Conservation (phyloP, 2,797 vertebrate species). For the Peromyscus nudipes region DNA sequence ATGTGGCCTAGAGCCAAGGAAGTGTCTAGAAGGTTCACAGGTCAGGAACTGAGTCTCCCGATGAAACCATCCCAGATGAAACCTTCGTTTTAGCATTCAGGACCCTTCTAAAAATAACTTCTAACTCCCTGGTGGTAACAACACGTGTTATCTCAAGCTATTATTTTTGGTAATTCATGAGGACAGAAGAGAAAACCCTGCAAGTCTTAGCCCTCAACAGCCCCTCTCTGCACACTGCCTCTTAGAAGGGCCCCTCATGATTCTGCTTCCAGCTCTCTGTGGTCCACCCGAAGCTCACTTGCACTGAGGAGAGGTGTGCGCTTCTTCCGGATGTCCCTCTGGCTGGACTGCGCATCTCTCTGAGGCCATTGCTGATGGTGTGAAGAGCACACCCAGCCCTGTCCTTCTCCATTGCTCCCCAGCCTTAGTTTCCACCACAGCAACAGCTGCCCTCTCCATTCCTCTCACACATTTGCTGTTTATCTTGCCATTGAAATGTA, state of each 20-base stretch:
- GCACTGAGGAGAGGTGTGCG: accelerated
- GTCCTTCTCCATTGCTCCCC: background rate
- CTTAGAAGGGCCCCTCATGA: background rate
- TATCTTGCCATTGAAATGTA: background rate
- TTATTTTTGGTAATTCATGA: background rate
- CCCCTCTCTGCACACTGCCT: background rate
- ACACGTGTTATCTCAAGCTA: background rate
- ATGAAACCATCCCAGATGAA: background rate
- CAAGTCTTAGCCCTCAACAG: background rate
- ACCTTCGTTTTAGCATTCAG: background rate
- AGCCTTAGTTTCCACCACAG: background rate
- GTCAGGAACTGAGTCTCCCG: background rate
- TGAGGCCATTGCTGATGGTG: background rate
- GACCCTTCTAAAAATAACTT: background rate
- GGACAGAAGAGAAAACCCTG: background rate
- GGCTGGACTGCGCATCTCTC: background rate
- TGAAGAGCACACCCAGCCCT: background rate
- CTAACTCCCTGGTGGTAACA: background rate
- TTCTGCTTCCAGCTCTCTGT: background rate
- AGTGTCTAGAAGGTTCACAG: background rate
- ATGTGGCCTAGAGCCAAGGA: background rate
- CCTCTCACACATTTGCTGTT: background rate
- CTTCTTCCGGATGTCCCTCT: background rate
- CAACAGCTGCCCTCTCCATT: background rate
- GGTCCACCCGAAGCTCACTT: background rate